Percentiles rank a stretch among this genome's conserved stretches.
phyloP scores from a whole-genome alignment of 1,140 invertebrate species.

The Cyrtorhinus lividipennis region DNA sequence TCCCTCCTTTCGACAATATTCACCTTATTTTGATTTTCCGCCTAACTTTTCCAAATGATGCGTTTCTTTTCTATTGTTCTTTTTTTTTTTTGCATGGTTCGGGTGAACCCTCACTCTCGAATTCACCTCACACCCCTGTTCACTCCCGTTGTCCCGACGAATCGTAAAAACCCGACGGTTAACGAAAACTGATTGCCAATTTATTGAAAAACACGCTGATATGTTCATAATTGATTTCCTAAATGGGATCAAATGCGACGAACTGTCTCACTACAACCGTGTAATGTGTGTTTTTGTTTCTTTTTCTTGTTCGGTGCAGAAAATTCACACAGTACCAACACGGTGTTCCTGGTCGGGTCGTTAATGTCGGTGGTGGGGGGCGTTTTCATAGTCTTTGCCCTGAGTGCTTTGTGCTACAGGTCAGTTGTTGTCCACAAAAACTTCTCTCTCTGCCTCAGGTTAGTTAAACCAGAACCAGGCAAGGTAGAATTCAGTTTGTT shows the following conservation, averaged over 20 bases:
- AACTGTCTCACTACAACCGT: background rate
- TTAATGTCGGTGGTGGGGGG: conserved; percentile 96
- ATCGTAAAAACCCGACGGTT: no score
- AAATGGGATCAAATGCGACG: no score
- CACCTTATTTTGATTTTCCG: conserved; percentile 3
- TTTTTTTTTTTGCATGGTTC: conserved; percentile 12
- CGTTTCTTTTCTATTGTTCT: conserved; percentile 2
- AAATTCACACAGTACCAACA: conserved; percentile 88
- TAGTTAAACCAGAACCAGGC: conserved; percentile 40
- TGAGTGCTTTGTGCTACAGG: conserved; percentile 98
- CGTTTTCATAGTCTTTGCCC: conserved; percentile 94
- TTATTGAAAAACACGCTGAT: no score
- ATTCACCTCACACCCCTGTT: background rate
- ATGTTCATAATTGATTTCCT: no score
- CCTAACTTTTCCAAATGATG: background rate
- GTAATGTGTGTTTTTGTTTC: conserved; percentile 4
- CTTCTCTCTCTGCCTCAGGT: conserved; percentile 92
- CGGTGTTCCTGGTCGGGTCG: conserved; percentile 89
- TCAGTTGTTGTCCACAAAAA: conserved; percentile 96
- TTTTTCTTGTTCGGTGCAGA: conserved; percentile 38
- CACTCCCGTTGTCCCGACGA: background rate
- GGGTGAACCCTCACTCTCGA: background rate
- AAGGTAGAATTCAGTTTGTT: conserved; percentile 1
- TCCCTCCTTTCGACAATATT: conserved; percentile 25
- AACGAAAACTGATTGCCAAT: no score